Evolutionary conservation across 2,797 vertebrate genomes (phyloP).

Genomic region (Calcarius lapponicus): DNA sequence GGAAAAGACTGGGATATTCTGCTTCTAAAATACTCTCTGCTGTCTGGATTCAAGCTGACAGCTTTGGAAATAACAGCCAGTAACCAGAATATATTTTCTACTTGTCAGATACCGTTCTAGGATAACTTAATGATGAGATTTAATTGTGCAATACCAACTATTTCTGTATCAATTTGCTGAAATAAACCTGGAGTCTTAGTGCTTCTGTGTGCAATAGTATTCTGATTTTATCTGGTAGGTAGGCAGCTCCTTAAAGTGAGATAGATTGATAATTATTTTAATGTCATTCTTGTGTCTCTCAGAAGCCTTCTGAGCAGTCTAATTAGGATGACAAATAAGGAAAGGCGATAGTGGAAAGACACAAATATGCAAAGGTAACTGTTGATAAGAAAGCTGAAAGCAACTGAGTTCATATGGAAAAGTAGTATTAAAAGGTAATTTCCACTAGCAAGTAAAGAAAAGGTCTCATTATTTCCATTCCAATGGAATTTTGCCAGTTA

Average conservation of each 20-base stretch:
- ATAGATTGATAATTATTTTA: not conserved
- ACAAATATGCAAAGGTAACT: not conserved
- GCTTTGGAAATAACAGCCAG: not conserved
- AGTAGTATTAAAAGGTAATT: not conserved
- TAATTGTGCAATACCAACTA: not conserved
- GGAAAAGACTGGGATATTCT: not conserved
- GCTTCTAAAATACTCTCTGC: not conserved
- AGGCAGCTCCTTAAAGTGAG: not conserved
- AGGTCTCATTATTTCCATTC: not conserved
- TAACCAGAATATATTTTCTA: not conserved
- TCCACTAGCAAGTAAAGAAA: not conserved
- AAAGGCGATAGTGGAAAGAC: not conserved
- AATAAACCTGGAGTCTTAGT: not conserved
- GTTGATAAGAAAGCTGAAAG: not conserved
- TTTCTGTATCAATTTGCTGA: not conserved
- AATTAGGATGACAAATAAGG: constrained; percentile 20
- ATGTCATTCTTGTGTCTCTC: not conserved
- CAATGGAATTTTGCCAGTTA: not conserved
- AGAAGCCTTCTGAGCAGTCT: not conserved
- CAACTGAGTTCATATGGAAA: not conserved
- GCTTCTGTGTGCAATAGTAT: not conserved
- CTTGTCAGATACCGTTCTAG: not conserved
- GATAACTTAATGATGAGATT: not conserved
- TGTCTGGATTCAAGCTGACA: not conserved
- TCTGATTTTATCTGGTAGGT: not conserved